Conservation (phyloP, 1,140 invertebrate genomes). For the Aphelinus certus region DNA sequence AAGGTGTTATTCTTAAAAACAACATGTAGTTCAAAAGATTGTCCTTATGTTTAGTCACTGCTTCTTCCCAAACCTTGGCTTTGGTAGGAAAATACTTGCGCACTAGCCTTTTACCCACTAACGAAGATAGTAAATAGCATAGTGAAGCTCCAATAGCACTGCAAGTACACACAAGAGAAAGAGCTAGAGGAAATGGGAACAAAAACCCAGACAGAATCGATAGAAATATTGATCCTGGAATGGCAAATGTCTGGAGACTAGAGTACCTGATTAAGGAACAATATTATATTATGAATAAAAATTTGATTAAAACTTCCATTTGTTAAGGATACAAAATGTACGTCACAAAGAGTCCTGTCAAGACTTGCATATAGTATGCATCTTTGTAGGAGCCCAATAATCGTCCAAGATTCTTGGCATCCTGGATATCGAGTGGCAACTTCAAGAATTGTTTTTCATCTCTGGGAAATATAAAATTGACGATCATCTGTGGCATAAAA, state of each 20-base stretch:
- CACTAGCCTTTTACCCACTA: conserved; percentile 87
- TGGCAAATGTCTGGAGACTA: conserved; percentile 98
- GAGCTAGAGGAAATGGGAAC: conserved; percentile 91
- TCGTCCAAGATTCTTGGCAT: conserved; percentile 93
- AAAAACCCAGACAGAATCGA: conserved; percentile 98
- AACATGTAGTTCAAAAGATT: conserved; percentile 97
- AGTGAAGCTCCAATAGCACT: conserved; percentile 95
- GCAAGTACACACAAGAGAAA: conserved; percentile 93
- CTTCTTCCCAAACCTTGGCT: conserved; percentile 84
- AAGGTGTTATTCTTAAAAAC: conserved; percentile 96
- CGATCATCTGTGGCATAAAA: not conserved
- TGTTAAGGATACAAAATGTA: conserved; percentile 97
- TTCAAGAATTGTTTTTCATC: conserved; percentile 89
- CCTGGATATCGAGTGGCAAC: conserved; percentile 92
- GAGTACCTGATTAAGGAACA: conserved; percentile 54
- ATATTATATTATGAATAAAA: conserved; percentile 12
- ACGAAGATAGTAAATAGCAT: conserved; percentile 92
- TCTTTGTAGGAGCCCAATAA: conserved; percentile 94
- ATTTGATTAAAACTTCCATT: conserved; percentile 8
- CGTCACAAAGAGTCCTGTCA: conserved; percentile 87
- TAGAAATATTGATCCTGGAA: conserved; percentile 97
- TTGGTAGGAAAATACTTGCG: conserved; percentile 89
- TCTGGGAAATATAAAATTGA: conserved; percentile 66
- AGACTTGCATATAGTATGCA: conserved; percentile 91
- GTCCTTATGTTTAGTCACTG: conserved; percentile 83